Base-by-base conservation (phyloP, 2,888 invertebrate species). In the Muscina levida region DNA sequence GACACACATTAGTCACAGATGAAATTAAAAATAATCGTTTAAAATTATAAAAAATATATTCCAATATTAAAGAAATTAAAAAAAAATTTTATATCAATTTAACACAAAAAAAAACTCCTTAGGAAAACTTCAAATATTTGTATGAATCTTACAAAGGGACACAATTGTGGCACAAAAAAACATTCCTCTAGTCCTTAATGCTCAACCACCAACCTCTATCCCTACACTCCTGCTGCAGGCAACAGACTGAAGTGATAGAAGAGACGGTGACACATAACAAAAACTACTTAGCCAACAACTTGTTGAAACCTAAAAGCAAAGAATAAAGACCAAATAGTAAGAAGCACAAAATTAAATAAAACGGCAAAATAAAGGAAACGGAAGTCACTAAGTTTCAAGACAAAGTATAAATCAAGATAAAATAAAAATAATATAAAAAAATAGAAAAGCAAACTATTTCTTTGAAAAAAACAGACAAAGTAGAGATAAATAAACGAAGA, bases 61-160 rank as follows among this genome's bases (percentile, higher is more conserved):
- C n/a, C n/a, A n/a, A n/a, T 31, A 31, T 31, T 31, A 31, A 31
- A 31, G 31, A 31, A 31, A 31, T 31, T 8, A 31, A 31, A 31
- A 31, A 3, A 31, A 31, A 31, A 5, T 31, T 8, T 31, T 5
- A 31, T 3, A 31, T 3, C 31, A 31, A 31, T 5, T 31, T 5
- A 8, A 31, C 3, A 31, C 4, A 8, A n/a, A n/a, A n/a, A 31
- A 31, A 31, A 31, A 31, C 3, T 31, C 31, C n/a, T n/a, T 51
- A 66, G 19, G 19, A 67, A 17, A 74, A 70, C 62, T 15, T 66
- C 77, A 72, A 81, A 81, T 77, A 75, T 68, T 81, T 77, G 72
- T n/a, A n/a, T 72, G 65, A 66, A 77, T 81, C 77, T 72, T 74
- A 81, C 77, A 81, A 81, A n/a, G 77, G 74, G 68, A 71, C 81